Conservation (phyloP, 2,888 invertebrate species). For the Drosophila greeni region DNA sequence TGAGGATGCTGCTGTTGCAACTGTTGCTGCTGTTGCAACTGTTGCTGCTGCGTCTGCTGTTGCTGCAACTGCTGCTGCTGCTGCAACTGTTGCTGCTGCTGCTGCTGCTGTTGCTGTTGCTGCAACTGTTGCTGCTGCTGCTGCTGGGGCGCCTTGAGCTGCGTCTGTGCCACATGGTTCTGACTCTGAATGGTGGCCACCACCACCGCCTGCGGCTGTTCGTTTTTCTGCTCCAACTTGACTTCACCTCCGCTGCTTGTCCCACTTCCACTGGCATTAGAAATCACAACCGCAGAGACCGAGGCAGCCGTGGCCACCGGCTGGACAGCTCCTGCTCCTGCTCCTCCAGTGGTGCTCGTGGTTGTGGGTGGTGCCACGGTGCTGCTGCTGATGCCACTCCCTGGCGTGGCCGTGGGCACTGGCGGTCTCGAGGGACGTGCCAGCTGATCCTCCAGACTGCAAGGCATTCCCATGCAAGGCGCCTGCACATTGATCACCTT, state of each 20-base stretch:
- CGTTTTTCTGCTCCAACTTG: constrained; percentile 18
- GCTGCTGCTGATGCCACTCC: constrained; percentile 61
- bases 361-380: constrained; percentile 25
- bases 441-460: constrained; percentile 87
- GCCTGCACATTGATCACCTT: constrained; percentile 80
- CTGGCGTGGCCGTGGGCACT: constrained; percentile 75
- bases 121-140: constrained; percentile 9
- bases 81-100: constrained; percentile 5
- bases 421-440: constrained; percentile 85
- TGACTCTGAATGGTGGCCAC: constrained; percentile 15
- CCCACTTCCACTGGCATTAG: neutral
- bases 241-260: neutral
- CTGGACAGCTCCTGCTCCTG: neutral
- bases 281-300: constrained; percentile 3
- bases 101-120: neutral
- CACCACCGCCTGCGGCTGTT: constrained; percentile 2
- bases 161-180: no score
- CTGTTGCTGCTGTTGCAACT: neutral
- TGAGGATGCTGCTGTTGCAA: neutral
- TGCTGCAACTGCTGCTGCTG: neutral
- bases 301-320: neutral
- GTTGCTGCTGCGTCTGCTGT: constrained; percentile 3
- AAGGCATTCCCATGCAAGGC: constrained; percentile 84
- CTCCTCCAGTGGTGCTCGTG: constrained; percentile 13
- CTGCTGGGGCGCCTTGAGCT: no score